Evolutionary conservation across 2,888 invertebrate species (phyloP).

Genomic region (Heteromurus nitidus): DNA sequence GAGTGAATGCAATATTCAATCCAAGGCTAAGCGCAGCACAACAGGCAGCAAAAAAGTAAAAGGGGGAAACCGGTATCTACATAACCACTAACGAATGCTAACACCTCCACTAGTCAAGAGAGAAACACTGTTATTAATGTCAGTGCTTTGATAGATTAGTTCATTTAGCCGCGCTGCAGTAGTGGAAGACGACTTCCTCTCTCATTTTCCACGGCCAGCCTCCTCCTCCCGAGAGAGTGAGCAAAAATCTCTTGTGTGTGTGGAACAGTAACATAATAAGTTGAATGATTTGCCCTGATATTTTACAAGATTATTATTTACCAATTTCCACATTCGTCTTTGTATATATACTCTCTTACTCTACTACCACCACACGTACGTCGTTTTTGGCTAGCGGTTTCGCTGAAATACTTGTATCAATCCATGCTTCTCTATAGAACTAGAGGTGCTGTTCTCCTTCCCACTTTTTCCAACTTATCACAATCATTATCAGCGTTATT

Average conservation of each 20-base stretch:
- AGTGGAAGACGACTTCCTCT: conserved; percentile 54
- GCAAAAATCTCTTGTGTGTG: too few species aligned
- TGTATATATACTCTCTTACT: neutral
- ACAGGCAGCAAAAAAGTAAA: neutral
- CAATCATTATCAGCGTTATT: conserved; percentile 32
- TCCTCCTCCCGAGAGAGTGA: conserved; percentile 3
- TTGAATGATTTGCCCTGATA: conserved; percentile 47
- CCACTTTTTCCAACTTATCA: conserved; percentile 37
- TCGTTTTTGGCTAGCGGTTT: too few species aligned
- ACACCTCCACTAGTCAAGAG: conserved; percentile 49
- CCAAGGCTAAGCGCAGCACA: too few species aligned
- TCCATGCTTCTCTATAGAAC: neutral
- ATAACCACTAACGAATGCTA: conserved; percentile 58
- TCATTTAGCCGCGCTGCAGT: conserved; percentile 59
- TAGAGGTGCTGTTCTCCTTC: neutral
- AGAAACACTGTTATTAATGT: conserved; percentile 68
- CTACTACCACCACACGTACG: too few species aligned
- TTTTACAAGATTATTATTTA: conserved; percentile 45
- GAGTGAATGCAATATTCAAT: too few species aligned
- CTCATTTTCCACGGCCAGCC: conserved; percentile 29
- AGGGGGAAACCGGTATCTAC: conserved; percentile 36
- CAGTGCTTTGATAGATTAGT: conserved; percentile 72
- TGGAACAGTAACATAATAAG: conserved; percentile 47
- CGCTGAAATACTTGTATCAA: too few species aligned
- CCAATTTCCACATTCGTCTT: conserved; percentile 17